Conservation (phyloP, 1,140 invertebrate genomes). For the Hylaeus anthracinus region DNA sequence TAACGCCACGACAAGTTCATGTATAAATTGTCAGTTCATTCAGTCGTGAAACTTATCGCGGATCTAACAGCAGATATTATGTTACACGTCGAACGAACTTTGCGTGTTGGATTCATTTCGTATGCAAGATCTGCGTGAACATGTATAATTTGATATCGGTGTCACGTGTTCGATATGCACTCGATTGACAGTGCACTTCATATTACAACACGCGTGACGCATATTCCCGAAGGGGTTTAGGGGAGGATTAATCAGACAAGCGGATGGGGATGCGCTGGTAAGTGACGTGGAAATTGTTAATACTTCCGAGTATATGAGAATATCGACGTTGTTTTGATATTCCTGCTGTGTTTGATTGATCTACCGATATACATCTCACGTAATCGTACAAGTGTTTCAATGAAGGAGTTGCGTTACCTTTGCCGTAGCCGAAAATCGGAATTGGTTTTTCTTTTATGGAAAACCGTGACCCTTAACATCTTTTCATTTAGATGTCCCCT, state of each 20-base stretch:
- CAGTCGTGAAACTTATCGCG: background rate
- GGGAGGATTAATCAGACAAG: conserved; percentile 34
- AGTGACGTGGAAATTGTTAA: conserved; percentile 5
- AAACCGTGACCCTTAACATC: too few species aligned
- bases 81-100: background rate
- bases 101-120: background rate
- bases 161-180: background rate
- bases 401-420: too few species aligned
- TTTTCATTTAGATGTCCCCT: too few species aligned
- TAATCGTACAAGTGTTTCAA: too few species aligned
- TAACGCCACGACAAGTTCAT: too few species aligned
- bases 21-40: background rate
- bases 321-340: background rate
- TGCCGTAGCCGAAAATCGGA: too few species aligned
- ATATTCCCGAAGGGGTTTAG: background rate
- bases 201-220: conserved; percentile 1
- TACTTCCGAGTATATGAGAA: conserved; percentile 1
- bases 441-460: too few species aligned
- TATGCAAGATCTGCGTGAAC: background rate
- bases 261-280: conserved; percentile 16
- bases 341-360: conserved; percentile 3
- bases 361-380: background rate
- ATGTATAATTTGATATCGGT: conserved; percentile 11
- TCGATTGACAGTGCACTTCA: conserved; percentile 31
- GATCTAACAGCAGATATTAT: background rate